Evolutionary conservation across 2,797 vertebrate genomes (phyloP).

Genomic region (Manis javanica): DNA sequence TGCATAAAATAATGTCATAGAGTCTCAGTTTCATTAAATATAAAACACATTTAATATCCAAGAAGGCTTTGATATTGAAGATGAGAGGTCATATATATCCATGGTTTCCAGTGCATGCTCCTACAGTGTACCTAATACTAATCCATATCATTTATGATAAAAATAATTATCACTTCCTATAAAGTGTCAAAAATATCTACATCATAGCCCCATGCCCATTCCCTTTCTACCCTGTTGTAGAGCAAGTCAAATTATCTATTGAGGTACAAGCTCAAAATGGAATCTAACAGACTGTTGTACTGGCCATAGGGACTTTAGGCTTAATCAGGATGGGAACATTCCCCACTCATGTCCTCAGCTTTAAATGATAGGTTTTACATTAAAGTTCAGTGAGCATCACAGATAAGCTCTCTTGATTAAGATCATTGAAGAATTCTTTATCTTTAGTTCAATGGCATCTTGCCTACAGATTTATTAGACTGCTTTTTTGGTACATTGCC

Average conservation of each 20-base stretch:
- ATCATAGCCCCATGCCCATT: background rate
- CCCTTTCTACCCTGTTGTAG: background rate
- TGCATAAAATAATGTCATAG: background rate
- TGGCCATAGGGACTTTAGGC: background rate
- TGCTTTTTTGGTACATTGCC: slow-evolving; percentile 60
- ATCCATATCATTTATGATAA: background rate
- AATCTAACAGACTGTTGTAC: background rate
- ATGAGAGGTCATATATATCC: background rate
- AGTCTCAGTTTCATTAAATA: background rate
- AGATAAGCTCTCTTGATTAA: slow-evolving; percentile 72
- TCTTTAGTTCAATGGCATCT: slow-evolving; percentile 66
- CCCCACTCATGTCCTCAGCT: slow-evolving; percentile 20
- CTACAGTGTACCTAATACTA: background rate
- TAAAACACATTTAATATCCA: background rate
- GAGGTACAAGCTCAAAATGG: background rate
- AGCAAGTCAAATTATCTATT: background rate
- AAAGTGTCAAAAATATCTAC: background rate
- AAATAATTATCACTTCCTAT: background rate
- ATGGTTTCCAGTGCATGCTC: background rate
- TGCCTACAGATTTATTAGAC: slow-evolving; percentile 72
- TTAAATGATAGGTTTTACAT: slow-evolving; percentile 58
- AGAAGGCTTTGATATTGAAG: background rate
- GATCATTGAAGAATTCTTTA: slow-evolving; percentile 75
- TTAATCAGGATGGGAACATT: slow-evolving; percentile 19
- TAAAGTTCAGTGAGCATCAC: slow-evolving; percentile 70